A percentile compares a stretch with the other conserved stretches of the same genome.
phyloP scores from a whole-genome alignment of 2,888 invertebrate genomes.

The Blastobasis lacticolella region DNA sequence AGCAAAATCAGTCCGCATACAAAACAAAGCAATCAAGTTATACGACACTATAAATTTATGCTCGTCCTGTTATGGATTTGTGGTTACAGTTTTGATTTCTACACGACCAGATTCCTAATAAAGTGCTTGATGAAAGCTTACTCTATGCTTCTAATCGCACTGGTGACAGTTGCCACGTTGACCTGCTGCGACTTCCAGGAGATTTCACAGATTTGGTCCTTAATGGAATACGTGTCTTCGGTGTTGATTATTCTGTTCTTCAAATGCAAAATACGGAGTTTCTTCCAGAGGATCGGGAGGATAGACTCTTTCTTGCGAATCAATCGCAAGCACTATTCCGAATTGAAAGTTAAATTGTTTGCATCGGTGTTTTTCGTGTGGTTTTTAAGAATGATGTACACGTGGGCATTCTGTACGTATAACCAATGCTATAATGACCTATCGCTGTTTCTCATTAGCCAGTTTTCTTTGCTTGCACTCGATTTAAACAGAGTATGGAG shows the following conservation, averaged over 20 bases:
- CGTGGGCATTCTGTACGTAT: slow-evolving; percentile 29
- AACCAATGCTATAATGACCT: slow-evolving; percentile 29
- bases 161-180: slow-evolving; percentile 29
- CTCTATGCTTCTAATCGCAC: slow-evolving; percentile 26
- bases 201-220: slow-evolving; percentile 38
- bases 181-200: slow-evolving; percentile 30
- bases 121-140: slow-evolving; percentile 27
- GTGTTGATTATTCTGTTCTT: slow-evolving; percentile 33
- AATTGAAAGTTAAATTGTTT: slow-evolving; percentile 25
- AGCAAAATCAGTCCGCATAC: slow-evolving; percentile 9
- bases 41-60: slow-evolving; percentile 31
- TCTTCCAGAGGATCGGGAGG: slow-evolving; percentile 28
- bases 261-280: slow-evolving; percentile 30
- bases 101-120: slow-evolving; percentile 24
- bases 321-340: slow-evolving; percentile 27
- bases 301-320: slow-evolving; percentile 44
- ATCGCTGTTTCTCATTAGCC: slow-evolving; percentile 29
- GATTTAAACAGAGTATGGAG: slow-evolving; percentile 58
- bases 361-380: slow-evolving; percentile 29
- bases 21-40: slow-evolving; percentile 16
- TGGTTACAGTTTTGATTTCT: slow-evolving; percentile 47
- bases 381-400: slow-evolving; percentile 34
- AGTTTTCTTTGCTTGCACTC: slow-evolving; percentile 41
- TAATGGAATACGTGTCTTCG: slow-evolving; percentile 40
- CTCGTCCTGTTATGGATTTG: slow-evolving; percentile 36